Evolutionary conservation across 2,113 vertebrate species (phyloP).

Genomic region (Nicator chloris): DNA sequence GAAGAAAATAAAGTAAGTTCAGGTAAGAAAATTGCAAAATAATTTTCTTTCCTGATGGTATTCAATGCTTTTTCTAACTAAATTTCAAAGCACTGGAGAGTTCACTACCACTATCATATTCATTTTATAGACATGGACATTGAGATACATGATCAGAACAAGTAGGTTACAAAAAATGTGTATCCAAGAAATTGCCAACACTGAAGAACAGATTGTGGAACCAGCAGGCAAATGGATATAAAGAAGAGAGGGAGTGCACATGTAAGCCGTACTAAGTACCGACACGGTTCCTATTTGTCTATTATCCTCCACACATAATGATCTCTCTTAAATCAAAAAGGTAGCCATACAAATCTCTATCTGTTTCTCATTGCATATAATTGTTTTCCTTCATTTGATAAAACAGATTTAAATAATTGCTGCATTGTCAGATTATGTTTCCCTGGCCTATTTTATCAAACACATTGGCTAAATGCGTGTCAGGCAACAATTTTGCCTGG

Average conservation of each 20-base stretch:
- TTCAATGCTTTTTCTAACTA: neutral
- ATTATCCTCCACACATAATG: neutral
- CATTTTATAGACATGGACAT: neutral
- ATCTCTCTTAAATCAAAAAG: neutral
- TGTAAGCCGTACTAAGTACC: neutral
- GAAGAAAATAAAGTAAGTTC: neutral
- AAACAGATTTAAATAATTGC: slow-evolving; percentile 6
- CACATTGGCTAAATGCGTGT: neutral
- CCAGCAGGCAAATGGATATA: slow-evolving; percentile 10
- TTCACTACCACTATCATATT: neutral
- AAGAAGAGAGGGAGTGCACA: neutral
- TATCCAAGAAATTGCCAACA: neutral
- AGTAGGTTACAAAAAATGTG: neutral
- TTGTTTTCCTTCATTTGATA: slow-evolving; percentile 20
- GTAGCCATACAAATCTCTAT: neutral
- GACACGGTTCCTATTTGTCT: neutral
- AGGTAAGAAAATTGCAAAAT: neutral
- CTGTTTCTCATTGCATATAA: neutral
- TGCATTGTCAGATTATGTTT: neutral
- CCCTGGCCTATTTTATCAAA: neutral
- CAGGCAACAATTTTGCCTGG: neutral
- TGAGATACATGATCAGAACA: neutral
- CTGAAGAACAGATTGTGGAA: slow-evolving; percentile 27
- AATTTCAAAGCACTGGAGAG: neutral
- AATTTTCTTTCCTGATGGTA: neutral